Evolutionary conservation across 1,140 invertebrate species (phyloP).

Genomic region (Drosophila pseudoananassae): DNA sequence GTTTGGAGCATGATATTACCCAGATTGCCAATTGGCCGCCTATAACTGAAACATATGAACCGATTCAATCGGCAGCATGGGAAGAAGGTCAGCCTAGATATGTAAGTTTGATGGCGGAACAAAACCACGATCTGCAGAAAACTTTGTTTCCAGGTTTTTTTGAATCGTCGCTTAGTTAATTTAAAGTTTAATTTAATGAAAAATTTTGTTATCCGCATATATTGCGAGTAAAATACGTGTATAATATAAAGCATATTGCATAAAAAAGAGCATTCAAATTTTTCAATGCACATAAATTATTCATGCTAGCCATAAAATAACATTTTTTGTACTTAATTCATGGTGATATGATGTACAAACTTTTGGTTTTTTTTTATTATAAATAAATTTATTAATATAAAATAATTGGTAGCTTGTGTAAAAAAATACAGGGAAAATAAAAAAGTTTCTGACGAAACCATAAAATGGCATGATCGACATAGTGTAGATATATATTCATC

Average conservation of each 20-base stretch:
- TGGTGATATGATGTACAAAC: not conserved
- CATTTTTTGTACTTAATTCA: not conserved
- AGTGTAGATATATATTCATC: too few species aligned
- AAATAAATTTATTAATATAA: not conserved
- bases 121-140: slow-evolving; percentile 81
- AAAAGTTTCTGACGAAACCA: too few species aligned
- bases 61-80: slow-evolving; percentile 45
- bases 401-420: too few species aligned
- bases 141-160: slow-evolving; percentile 84
- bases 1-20: slow-evolving; percentile 86
- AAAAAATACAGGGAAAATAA: too few species aligned
- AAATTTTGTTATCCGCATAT: not conserved
- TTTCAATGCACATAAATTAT: not conserved
- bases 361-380: not conserved
- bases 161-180: slow-evolving; percentile 32
- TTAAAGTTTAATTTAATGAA: not conserved
- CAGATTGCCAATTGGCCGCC: slow-evolving; percentile 87
- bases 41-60: slow-evolving; percentile 83
- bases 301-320: not conserved
- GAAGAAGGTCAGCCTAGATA: slow-evolving; percentile 61
- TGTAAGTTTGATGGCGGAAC: slow-evolving; percentile 84
- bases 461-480: too few species aligned
- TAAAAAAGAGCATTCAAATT: not conserved
- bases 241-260: not conserved
- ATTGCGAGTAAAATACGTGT: not conserved